Percentiles rank a stretch among this genome's conserved stretches.
These are phyloP conservation scores for Drosophila pallidifrons DNA, from an alignment of 1,140 invertebrate genomes.

Conservation along the genomic window DNA sequence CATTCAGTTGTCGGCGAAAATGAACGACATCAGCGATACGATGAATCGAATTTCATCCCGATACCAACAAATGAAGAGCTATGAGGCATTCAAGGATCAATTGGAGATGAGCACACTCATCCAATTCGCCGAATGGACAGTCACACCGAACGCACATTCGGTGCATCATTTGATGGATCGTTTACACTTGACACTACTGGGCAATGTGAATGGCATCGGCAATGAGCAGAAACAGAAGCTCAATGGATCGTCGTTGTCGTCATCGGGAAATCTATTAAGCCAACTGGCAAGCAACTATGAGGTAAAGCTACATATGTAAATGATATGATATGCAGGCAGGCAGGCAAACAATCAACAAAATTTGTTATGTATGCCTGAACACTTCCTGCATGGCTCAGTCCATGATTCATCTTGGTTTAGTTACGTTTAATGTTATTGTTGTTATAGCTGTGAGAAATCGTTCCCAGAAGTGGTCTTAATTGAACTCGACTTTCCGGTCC, in stretches of 20 bases:
- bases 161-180: constrained; percentile 88
- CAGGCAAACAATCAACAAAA: constrained; percentile 33
- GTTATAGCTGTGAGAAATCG: constrained; percentile 15
- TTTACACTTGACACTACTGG: constrained; percentile 86
- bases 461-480: constrained; percentile 45
- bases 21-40: constrained; percentile 87
- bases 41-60: constrained; percentile 87
- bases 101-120: constrained; percentile 88
- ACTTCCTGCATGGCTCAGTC: constrained; percentile 23
- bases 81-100: constrained; percentile 85
- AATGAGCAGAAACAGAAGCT: constrained; percentile 56
- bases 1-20: constrained; percentile 86
- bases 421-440: constrained; percentile 7
- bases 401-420: constrained; percentile 42
- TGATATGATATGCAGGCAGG: constrained; percentile 1
- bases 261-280: constrained; percentile 61
- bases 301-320: constrained; percentile 58
- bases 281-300: constrained; percentile 69
- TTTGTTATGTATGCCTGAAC: neutral
- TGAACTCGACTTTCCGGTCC: constrained; percentile 58
- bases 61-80: constrained; percentile 87
- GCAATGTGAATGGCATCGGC: constrained; percentile 31
- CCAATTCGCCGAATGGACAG: constrained; percentile 89
- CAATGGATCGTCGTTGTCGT: constrained; percentile 48
- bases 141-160: constrained; percentile 88